These are phyloP conservation scores for Hypselothyrea guttata DNA, from an alignment of 2,888 invertebrate species.

Conservation along the genomic window DNA sequence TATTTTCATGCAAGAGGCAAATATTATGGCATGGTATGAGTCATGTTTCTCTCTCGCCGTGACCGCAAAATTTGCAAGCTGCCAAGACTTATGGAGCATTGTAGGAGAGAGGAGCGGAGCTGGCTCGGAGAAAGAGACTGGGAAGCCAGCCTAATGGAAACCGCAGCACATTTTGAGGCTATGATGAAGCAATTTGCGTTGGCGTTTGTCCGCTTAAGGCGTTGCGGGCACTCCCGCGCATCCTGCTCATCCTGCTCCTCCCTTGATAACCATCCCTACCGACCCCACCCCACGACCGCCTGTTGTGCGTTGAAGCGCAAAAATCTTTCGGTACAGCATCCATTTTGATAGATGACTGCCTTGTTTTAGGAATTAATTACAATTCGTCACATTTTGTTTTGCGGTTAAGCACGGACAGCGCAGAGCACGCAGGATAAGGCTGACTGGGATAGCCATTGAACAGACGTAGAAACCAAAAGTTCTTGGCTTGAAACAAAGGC, in stretches of 20 bases:
- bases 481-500: slow-evolving; percentile 29
- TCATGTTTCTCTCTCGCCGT: slow-evolving; percentile 21
- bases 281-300: slow-evolving; percentile 22
- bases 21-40: slow-evolving; percentile 60
- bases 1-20: slow-evolving; percentile 67
- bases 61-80: slow-evolving; percentile 74
- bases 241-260: not conserved
- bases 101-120: not conserved
- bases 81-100: slow-evolving; percentile 44
- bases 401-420: slow-evolving; percentile 52
- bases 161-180: slow-evolving; percentile 73
- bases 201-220: slow-evolving; percentile 59
- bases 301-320: slow-evolving; percentile 66
- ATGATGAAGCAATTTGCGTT: slow-evolving; percentile 75
- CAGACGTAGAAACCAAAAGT: slow-evolving; percentile 5
- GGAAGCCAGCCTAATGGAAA: slow-evolving; percentile 67
- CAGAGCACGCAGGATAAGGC: slow-evolving; percentile 6
- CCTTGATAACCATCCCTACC: not conserved
- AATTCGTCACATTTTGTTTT: slow-evolving; percentile 79
- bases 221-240: slow-evolving; percentile 20
- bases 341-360: slow-evolving; percentile 79
- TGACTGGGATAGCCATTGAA: not conserved
- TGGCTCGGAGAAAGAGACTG: not conserved
- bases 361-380: slow-evolving; percentile 79
- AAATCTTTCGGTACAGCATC: slow-evolving; percentile 65